Base-by-base conservation (phyloP, 2,113 vertebrate genomes). In the Ceyx margarethae region DNA sequence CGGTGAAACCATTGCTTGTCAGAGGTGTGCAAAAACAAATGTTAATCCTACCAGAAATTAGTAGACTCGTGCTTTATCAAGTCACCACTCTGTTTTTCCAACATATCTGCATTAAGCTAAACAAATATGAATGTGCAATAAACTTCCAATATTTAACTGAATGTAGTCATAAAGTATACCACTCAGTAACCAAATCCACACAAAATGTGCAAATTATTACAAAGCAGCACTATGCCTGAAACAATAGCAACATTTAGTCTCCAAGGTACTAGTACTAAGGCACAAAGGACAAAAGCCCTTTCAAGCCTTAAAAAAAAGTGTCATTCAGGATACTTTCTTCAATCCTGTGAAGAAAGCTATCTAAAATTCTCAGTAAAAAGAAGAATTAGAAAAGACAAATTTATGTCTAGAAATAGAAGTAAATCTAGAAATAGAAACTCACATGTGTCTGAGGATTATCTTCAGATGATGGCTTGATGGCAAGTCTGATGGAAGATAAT, bases 101-200 rank as follows among this genome's bases (percentile, higher is more conserved):
- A 67, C 37, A 33, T 71, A 83, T 71, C 57, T 60, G 29, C 20
- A 68, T 81, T 65, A 85, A 85, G 45, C 46, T 85, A 66, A 82
- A 82, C 58, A 91, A 94, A 77, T 80, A 87, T 4, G 22, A 91
- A 54, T 33, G 28, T 67, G 81, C 31, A 87, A 65, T 66, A 80
- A 89, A 92, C 48, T 75, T 66, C 19, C 60, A 60, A 77, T 64
- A 87, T 90, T 87, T 91, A 87, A 91, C 60, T 60, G 40, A 67
- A 85, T 15, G 9, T 25, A 69, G 45, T 72, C 35, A 72, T 73
- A 85, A 75, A 85, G 28, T 54, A 43, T 19, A 69, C 46, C 50
- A 65, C 20, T 68, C 62, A 80, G 74, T 35, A 94, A 92, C 50
- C 37, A 91, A 68, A 87, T 42, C 19, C 77, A 85, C 37, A 76